Percentiles rank a stretch among this genome's conserved stretches.
Conservation (phyloP, 2,113 vertebrate species). For the Aldabrachelys gigantea region DNA sequence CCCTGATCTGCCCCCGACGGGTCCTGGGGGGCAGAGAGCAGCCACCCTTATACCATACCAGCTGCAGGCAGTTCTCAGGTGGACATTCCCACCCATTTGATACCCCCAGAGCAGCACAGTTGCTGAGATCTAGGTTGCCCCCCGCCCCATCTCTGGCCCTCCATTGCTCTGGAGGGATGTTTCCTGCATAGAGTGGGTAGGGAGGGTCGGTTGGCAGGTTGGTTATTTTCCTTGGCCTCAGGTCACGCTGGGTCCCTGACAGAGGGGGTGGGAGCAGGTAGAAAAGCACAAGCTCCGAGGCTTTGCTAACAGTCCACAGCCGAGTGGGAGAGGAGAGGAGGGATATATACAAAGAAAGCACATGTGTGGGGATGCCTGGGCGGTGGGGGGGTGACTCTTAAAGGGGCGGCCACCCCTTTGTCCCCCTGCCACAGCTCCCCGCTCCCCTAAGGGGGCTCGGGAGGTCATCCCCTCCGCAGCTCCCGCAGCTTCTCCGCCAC, state of each 20-base stretch:
- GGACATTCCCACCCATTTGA: not conserved
- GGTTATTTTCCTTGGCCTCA: not conserved
- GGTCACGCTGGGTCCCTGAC: not conserved
- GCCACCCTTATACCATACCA: not conserved
- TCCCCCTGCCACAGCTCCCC: not conserved
- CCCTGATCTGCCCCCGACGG: not conserved
- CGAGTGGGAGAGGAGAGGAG: not conserved
- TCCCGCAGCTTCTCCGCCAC: slow-evolving; percentile 80
- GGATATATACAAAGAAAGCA: not conserved
- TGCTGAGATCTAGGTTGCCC: not conserved
- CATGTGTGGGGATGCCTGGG: not conserved
- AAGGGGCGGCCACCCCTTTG: not conserved
- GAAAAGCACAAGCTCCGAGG: not conserved
- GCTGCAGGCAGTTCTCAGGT: not conserved
- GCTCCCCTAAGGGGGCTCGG: not conserved
- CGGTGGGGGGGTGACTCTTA: not conserved
- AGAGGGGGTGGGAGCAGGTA: not conserved
- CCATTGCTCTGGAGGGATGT: not conserved
- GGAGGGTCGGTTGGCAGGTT: not conserved
- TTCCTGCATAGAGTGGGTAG: not conserved
- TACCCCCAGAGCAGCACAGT: not conserved
- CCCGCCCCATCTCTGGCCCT: not conserved
- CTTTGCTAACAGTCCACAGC: slow-evolving; percentile 21
- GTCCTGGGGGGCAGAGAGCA: not conserved
- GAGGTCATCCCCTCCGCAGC: slow-evolving; percentile 28